phyloP scores from a whole-genome alignment of 2,797 vertebrate species.

The Percopsis omiscomaycus region DNA sequence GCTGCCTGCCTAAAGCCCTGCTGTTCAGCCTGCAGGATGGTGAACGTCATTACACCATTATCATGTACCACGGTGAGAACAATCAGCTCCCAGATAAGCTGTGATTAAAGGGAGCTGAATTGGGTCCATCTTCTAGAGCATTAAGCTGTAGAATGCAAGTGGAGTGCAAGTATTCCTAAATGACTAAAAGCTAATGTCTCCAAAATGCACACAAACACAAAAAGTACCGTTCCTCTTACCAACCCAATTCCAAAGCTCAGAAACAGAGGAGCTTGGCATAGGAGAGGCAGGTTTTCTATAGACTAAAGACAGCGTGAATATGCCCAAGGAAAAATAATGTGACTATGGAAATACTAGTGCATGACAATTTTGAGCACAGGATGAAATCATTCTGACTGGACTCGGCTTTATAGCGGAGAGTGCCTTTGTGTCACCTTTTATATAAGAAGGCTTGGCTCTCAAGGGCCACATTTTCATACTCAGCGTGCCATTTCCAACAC shows the following conservation, averaged over 20 bases:
- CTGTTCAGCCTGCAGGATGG: slow-evolving; percentile 56
- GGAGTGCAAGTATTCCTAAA: slow-evolving; percentile 4
- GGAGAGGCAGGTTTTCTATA: slow-evolving; percentile 1
- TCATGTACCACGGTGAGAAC: slow-evolving; percentile 48
- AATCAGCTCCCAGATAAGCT: slow-evolving; percentile 22
- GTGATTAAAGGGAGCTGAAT: slow-evolving; percentile 15
- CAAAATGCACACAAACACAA: too few species aligned
- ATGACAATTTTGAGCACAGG: slow-evolving; percentile 44
- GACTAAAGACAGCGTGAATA: slow-evolving; percentile 22
- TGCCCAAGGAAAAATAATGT: slow-evolving; percentile 40
- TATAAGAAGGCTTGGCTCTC: slow-evolving; percentile 54
- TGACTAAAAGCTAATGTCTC: slow-evolving; percentile 1
- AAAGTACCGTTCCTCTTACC: background rate
- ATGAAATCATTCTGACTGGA: slow-evolving; percentile 68
- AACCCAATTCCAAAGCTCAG: background rate
- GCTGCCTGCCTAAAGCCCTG: slow-evolving; percentile 70
- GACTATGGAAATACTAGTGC: slow-evolving; percentile 44
- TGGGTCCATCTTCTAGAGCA: background rate
- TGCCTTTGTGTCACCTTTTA: slow-evolving; percentile 59
- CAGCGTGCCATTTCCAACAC: slow-evolving; percentile 57
- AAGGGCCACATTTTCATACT: slow-evolving; percentile 62
- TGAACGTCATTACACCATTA: slow-evolving; percentile 47
- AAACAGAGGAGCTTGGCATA: background rate
- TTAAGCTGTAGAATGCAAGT: background rate
- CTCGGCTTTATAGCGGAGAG: slow-evolving; percentile 12